Base-by-base conservation (phyloP, 1,140 invertebrate species). In the Brachionus rubens region DNA sequence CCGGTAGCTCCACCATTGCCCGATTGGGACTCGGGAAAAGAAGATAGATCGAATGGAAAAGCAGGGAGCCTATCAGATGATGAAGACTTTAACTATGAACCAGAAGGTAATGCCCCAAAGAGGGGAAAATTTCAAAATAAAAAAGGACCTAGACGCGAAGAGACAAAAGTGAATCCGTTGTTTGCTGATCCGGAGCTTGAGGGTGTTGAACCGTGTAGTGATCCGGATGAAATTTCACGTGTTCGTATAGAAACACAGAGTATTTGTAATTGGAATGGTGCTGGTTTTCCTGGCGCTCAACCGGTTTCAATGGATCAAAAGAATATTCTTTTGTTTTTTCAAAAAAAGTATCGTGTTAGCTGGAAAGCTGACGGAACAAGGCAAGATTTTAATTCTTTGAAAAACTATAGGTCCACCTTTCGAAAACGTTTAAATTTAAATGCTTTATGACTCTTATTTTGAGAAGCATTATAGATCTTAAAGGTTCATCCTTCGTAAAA, bases 301-400 rank as follows among this genome's bases (percentile, higher is more conserved):
- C 96, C 97, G 0, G 93, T 99, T 0, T 98, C 94, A 0, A 96
- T 99, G 94, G 90, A 93, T 80, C 83, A 86, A 2, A 81, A 88
- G 0, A 99, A 99, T 85, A 87, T 99, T 12, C 85, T 83, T 48
- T 86, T 90, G 9, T 83, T 99, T 1, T 84, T 87, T 50, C 80
- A 90, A 77, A 92, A 92, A 81, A 91, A 90, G 0, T 99, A 99
- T 81, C 89, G 89, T 81, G 96, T 99, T 3, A 98, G 94, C 0
- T 99, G 96, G 96, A 99, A 99, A 83, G 97, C 97, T 14, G 97
- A 99, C 85, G 97, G 97, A 26, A 93, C 91, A 14, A 90, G 94
- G 89, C 7, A 36, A 16, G 30, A 36, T 36, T 91, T 19, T 10
- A 19, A 81, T 78, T 70, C 77, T 72, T 14, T 24, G 26, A 47